Evolutionary conservation across 2,113 vertebrate species (phyloP), one percentile per base, ranked within the genome.

Genomic region (Columba janthina): DNA sequence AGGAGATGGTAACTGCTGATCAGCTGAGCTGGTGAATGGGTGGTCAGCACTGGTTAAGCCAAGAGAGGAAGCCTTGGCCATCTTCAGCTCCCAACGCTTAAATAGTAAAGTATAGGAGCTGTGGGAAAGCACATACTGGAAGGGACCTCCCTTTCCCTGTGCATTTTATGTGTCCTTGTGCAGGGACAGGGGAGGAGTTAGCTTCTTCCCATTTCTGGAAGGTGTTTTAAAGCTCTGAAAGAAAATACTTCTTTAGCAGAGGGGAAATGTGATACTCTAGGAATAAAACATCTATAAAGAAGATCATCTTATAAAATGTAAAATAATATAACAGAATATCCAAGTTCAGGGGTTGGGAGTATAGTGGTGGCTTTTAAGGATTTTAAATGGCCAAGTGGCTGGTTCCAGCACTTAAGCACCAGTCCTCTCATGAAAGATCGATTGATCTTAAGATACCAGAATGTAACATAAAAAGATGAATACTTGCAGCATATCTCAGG

Each of bases 1-100:
- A 14, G 31, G 70, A 82, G 56, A 22, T 25, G 17, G 28, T 69
- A 48, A 21, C 22, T 85, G 1, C 40, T 58, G 9, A 9, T 57
- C 15, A 24, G 15, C 46, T 46, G 32, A 77, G 12, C 28, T 83
- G 18, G 11, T 72, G 65, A 9, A 6, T 40, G 31, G 11, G 18
- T 69, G 44, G 18, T 26, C 1, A 0, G 48, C 40, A 22, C 29
- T 74, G 34, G 4, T 7, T 38, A 21, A 51, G 13, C 10, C 36
- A 46, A 26, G 22, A 76, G 50, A n/a, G 40, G 4, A 28, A 76
- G n/a, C 25, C 18, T 66, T 31, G 31, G 29, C 24, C 14, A 4
- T 56, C 34, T 74, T 93, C 29, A 44, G 19, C 50, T 90, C 24
- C 36, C 19, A 28, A 16, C 1, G 2, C 31, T 86, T 83, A 42